phyloP scores from a whole-genome alignment of 2,888 invertebrate genomes.

The Podotricha telesiphe region DNA sequence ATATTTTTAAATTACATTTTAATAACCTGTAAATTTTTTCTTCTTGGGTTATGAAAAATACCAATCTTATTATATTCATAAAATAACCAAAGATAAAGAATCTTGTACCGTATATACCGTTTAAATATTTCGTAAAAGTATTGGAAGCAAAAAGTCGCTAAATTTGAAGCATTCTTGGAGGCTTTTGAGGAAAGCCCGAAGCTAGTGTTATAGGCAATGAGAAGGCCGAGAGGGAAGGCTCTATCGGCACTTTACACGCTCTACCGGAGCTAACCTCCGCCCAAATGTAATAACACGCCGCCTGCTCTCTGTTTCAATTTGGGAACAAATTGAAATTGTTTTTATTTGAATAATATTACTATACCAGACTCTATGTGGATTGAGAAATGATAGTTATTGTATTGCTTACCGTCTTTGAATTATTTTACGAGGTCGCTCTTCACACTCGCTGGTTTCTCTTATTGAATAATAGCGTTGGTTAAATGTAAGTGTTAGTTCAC shows the following conservation, averaged over 20 bases:
- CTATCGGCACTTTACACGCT: slow-evolving; percentile 82
- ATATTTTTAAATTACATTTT: background rate
- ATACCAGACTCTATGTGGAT: slow-evolving; percentile 47
- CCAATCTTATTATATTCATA: background rate
- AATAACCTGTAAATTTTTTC: background rate
- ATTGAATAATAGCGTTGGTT: slow-evolving; percentile 23
- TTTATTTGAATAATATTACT: slow-evolving; percentile 83
- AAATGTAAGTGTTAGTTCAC: slow-evolving; percentile 22
- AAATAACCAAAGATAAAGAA: background rate
- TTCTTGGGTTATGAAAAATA: background rate
- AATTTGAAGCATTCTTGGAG: slow-evolving; percentile 79
- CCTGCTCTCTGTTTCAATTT: slow-evolving; percentile 84
- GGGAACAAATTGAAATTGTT: slow-evolving; percentile 84
- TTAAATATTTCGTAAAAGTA: slow-evolving; percentile 78
- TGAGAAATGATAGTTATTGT: slow-evolving; percentile 57
- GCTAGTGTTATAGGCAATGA: slow-evolving; percentile 81
- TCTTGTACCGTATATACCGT: slow-evolving; percentile 53
- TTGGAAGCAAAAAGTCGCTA: slow-evolving; percentile 81
- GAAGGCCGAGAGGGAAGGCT: slow-evolving; percentile 77
- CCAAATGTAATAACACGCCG: slow-evolving; percentile 81
- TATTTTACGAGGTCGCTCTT: slow-evolving; percentile 35
- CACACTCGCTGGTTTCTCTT: slow-evolving; percentile 24
- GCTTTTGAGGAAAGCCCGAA: slow-evolving; percentile 80
- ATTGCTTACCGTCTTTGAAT: slow-evolving; percentile 39
- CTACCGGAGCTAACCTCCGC: slow-evolving; percentile 80